Percentiles rank a stretch among this genome's conserved stretches.
Conservation (phyloP, 1,140 invertebrate species). For the Macrotrachela quadricornifera region DNA sequence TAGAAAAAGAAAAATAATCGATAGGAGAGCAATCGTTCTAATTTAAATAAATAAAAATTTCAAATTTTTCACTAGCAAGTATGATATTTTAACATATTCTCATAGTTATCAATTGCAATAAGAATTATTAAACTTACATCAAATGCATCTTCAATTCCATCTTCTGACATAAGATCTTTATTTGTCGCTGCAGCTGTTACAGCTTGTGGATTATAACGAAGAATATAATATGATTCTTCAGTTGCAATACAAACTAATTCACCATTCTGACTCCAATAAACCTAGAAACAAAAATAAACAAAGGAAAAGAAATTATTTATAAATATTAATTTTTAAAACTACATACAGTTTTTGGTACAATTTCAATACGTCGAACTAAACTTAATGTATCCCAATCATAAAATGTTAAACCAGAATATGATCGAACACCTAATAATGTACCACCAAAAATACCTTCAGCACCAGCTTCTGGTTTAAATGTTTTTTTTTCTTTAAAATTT, state of each 20-base stretch:
- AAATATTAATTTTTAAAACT: too few relatives aligned
- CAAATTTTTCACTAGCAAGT: too few relatives aligned
- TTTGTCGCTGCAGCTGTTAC: conserved; percentile 49
- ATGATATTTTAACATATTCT: too few relatives aligned
- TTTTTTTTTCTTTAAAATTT: conserved; percentile 89
- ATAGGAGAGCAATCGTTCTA: too few relatives aligned
- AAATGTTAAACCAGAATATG: conserved; percentile 70
- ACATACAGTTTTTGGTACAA: conserved; percentile 56
- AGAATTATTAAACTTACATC: conserved; percentile 36
- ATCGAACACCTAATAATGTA: conserved; percentile 72
- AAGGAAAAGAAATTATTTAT: too few relatives aligned
- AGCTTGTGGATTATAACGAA: conserved; percentile 49
- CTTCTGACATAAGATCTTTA: conserved; percentile 55
- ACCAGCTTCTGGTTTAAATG: conserved; percentile 81
- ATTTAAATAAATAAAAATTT: too few relatives aligned
- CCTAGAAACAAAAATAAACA: too few relatives aligned
- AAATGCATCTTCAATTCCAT: conserved; percentile 88
- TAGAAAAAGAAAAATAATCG: too few relatives aligned
- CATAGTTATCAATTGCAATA: too few relatives aligned
- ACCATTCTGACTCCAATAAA: conserved; percentile 85
- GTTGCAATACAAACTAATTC: conserved; percentile 77
- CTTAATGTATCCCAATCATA: conserved; percentile 91
- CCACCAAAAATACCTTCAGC: conserved; percentile 90
- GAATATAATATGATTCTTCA: conserved; percentile 83
- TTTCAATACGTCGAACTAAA: conserved; percentile 77